Evolutionary conservation across 1,140 invertebrate genomes (phyloP).

Genomic region (Helicoverpa armigera): DNA sequence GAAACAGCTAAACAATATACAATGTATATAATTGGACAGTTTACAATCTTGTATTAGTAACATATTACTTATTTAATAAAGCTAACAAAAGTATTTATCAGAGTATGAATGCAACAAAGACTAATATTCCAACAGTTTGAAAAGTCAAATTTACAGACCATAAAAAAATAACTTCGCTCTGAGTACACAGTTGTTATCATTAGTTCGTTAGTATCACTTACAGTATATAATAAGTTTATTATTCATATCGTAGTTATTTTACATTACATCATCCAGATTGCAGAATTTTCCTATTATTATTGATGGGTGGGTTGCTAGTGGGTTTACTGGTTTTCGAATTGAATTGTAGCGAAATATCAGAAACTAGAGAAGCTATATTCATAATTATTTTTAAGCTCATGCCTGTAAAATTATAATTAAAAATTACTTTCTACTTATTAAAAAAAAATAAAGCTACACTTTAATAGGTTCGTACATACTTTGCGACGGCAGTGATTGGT

Average conservation of each 20-base stretch:
- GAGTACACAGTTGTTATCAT: constrained; percentile 16
- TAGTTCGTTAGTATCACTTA: neutral
- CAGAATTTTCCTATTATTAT: constrained; percentile 15
- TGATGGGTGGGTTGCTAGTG: neutral
- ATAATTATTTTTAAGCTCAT: too few species aligned
- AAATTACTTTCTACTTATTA: too few species aligned
- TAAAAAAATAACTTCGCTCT: constrained; percentile 6
- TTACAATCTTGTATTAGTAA: too few species aligned
- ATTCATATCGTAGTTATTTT: constrained; percentile 30
- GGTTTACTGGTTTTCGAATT: neutral
- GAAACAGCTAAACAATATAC: neutral
- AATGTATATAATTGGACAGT: too few species aligned
- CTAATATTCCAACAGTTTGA: neutral
- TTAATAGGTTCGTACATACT: too few species aligned
- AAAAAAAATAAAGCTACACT: too few species aligned
- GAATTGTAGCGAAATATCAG: neutral
- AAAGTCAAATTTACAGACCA: constrained; percentile 5
- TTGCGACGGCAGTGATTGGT: too few species aligned
- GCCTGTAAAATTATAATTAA: too few species aligned
- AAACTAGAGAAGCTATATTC: too few species aligned
- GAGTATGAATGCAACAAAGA: neutral
- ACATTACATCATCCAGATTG: constrained; percentile 27
- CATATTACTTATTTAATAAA: too few species aligned
- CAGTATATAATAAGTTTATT: neutral
- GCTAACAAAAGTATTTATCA: neutral